These are phyloP conservation scores for Ovis canadensis DNA, from an alignment of 2,113 vertebrate genomes.

Conservation along the genomic window DNA sequence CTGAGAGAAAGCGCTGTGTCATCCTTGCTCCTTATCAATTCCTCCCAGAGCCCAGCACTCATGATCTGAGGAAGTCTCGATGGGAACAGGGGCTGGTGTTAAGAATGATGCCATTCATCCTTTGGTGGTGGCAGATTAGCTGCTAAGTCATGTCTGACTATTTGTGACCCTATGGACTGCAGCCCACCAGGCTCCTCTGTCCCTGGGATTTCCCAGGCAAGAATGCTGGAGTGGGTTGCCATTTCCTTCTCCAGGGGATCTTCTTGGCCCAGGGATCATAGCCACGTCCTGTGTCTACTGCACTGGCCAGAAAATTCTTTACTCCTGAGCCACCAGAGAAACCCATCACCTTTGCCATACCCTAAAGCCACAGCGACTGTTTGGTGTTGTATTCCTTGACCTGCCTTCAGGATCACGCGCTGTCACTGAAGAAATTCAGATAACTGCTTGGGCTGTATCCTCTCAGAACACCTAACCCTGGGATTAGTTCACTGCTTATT, in stretches of 20 bases:
- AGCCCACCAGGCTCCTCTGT: not conserved
- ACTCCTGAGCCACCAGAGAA: not conserved
- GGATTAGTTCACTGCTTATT: not conserved
- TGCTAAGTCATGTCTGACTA: not conserved
- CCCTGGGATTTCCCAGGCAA: not conserved
- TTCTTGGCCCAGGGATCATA: not conserved
- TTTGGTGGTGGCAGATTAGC: not conserved
- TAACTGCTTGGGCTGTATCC: not conserved
- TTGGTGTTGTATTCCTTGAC: not conserved
- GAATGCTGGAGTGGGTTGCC: not conserved
- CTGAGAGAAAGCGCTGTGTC: not conserved
- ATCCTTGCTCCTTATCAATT: accelerated
- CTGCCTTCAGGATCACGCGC: not conserved
- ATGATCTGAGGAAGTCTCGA: not conserved
- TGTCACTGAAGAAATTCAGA: not conserved
- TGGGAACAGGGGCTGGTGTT: not conserved
- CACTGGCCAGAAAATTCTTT: not conserved
- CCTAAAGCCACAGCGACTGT: not conserved
- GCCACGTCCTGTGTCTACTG: not conserved
- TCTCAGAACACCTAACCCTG: not conserved
- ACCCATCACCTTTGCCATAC: not conserved
- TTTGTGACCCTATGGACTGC: not conserved
- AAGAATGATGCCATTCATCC: not conserved
- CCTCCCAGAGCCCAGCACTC: not conserved
- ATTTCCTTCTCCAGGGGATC: not conserved